A percentile compares a stretch with the other conserved stretches of the same genome.
Evolutionary conservation across 2,888 invertebrate species (phyloP).

Genomic region (Spialia ferax): DNA sequence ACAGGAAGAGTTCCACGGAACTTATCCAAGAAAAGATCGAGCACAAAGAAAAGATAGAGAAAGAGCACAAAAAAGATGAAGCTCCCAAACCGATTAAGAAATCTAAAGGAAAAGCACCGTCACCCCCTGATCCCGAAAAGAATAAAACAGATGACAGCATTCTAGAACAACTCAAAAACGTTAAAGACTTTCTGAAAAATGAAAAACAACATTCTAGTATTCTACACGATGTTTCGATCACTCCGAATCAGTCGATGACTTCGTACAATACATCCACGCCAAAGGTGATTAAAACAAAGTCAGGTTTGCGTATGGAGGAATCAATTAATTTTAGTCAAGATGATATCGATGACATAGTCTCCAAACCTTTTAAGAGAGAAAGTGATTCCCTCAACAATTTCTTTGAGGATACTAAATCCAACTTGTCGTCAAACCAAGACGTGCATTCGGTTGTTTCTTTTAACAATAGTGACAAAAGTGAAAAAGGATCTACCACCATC

Average conservation of each 20-base stretch:
- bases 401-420: slow-evolving; percentile 80
- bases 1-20: slow-evolving; percentile 86
- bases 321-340: slow-evolving; percentile 80
- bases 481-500: slow-evolving; percentile 88
- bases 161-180: slow-evolving; percentile 73
- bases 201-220: slow-evolving; percentile 78
- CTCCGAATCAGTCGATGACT: slow-evolving; percentile 51
- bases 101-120: slow-evolving; percentile 91
- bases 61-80: slow-evolving; percentile 65
- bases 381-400: slow-evolving; percentile 80
- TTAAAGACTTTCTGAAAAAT: slow-evolving; percentile 73
- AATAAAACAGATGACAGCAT: slow-evolving; percentile 83
- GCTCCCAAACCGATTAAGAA: slow-evolving; percentile 81
- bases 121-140: slow-evolving; percentile 87
- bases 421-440: slow-evolving; percentile 79
- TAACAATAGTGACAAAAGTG: slow-evolving; percentile 81
- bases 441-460: slow-evolving; percentile 75
- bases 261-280: slow-evolving; percentile 82
- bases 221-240: slow-evolving; percentile 60
- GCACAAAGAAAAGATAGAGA: slow-evolving; percentile 65
- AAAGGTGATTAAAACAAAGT: slow-evolving; percentile 71
- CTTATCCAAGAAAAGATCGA: slow-evolving; percentile 65
- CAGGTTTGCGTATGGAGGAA: slow-evolving; percentile 66
- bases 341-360: slow-evolving; percentile 84
- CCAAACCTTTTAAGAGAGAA: slow-evolving; percentile 80